Base-by-base conservation (phyloP, 2,113 vertebrate species). In the Alethe castanea region DNA sequence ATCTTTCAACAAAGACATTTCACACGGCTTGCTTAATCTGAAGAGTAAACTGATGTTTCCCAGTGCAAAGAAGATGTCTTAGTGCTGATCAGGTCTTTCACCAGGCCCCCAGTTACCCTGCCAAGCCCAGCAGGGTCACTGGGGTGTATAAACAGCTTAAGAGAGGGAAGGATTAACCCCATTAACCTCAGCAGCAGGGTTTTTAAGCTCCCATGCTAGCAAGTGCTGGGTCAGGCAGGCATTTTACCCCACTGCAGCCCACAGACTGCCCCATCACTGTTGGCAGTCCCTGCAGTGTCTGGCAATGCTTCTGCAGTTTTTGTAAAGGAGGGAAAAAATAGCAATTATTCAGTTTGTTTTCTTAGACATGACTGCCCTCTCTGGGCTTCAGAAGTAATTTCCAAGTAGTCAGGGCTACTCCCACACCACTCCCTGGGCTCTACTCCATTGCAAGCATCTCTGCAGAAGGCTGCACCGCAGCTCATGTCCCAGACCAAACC, bases 371-470 rank as follows among this genome's bases (percentile, higher is more conserved):
- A 77, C 44, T 1, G 2, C 69, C 60, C 56, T 73, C 81, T 70
- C 69, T 62, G 73, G 42, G 15, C 23, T 66, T 91, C 73, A 69
- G 42, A 50, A 74, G 20, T 15, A 25, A 35, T 71, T 84, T 73
- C 73, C 33, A 36, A 78, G 50, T 5, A 73, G 60, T 14, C 1
- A 2, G 6, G 61, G 64, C 36, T 48, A 1, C 15, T 54, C 19
- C 19, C 18, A 3, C 1, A 0, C 22, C 22, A 19, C 17, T 67
- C 26, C 22, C 38, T 3, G 7, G 14, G n/a, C 33, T 56, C 45
- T 0, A 3, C 57, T 71, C 14, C 8, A 9, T 16, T 16, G 2
- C 1, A 0, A 42, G 38, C 25, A 31, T 36, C 65, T 57, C 52
- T 79, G 89, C 65, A 60, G 82, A 23, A 16, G 36, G 53, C 48